These are phyloP conservation scores for Phalera bucephala DNA, from an alignment of 2,888 invertebrate genomes.

Conservation along the genomic window DNA sequence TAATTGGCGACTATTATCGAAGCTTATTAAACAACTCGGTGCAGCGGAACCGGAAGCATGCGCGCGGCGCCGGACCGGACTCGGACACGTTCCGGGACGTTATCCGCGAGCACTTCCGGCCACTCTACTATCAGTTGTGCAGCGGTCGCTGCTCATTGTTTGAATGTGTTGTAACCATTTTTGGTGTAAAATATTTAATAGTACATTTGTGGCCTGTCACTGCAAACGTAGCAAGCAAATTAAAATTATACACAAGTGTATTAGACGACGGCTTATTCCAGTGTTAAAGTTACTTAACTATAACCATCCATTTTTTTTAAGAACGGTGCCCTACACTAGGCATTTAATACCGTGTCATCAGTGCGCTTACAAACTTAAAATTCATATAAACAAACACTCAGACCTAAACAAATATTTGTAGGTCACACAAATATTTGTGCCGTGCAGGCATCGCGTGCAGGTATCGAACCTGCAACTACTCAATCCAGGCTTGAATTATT, in stretches of 20 bases:
- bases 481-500: no score
- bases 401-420: no score
- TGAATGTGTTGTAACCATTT: constrained; percentile 20
- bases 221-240: background rate
- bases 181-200: constrained; percentile 1
- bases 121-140: constrained; percentile 35
- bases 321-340: no score
- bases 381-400: no score
- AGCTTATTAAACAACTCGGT: constrained; percentile 43
- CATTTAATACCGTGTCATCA: no score
- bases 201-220: background rate
- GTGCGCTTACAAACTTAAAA: no score
- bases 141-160: constrained; percentile 23
- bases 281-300: no score
- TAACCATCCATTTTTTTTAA: no score
- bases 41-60: constrained; percentile 42
- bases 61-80: constrained; percentile 41
- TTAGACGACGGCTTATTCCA: background rate
- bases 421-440: no score
- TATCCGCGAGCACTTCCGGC: constrained; percentile 61
- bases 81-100: constrained; percentile 69
- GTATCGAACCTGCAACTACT: no score
- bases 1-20: constrained; percentile 35
- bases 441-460: no score
- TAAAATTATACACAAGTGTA: background rate